Evolutionary conservation across 2,888 invertebrate genomes (phyloP), one percentile per base, ranked within the genome.

Genomic region (Hemithea aestivaria): DNA sequence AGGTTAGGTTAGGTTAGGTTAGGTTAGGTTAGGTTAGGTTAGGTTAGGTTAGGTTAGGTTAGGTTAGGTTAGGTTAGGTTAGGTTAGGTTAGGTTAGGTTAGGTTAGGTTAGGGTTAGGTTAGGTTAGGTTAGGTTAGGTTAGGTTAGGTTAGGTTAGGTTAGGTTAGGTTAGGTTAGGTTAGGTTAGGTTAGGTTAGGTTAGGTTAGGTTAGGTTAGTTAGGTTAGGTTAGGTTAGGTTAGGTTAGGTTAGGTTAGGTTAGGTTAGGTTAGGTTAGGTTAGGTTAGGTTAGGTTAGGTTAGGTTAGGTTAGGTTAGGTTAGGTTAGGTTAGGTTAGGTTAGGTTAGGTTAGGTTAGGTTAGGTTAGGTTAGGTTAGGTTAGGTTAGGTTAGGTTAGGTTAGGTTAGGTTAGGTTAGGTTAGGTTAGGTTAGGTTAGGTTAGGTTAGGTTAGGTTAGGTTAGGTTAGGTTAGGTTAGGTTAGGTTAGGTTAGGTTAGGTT

Each of bases 1-100:
- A n/a, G n/a, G n/a, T n/a, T n/a, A n/a, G n/a, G n/a, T 51, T 53
- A 51, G 51, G 53, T 51, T 53, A 49, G 53, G 53, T 51, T 52
- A 49, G 49, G 51, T 47, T 48, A 48, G 51, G 51, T 48, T 51
- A 48, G 51, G 51, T 48, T 51, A 48, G 48, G 51, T 45, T 51
- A 45, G 51, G 51, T 48, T 52, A 48, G 48, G 50, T 50, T 50
- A 48, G 53, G 53, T 48, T 50, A 48, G 50, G 53, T 49, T 53
- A 48, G 53, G 53, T 50, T 53, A 50, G 49, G 52, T 49, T 52
- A 49, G n/a, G 49, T 48, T 52, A 49, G 48, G 52, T 49, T 53
- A 48, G 49, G 52, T 49, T 52, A 50, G 50, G 53, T 50, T 52
- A 49, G 52, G 52, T 52, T 52, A 52, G 51, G 54, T 51, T 54